Base-by-base conservation (phyloP, 1,140 invertebrate species). In the Thaumetopoea pityocampa region DNA sequence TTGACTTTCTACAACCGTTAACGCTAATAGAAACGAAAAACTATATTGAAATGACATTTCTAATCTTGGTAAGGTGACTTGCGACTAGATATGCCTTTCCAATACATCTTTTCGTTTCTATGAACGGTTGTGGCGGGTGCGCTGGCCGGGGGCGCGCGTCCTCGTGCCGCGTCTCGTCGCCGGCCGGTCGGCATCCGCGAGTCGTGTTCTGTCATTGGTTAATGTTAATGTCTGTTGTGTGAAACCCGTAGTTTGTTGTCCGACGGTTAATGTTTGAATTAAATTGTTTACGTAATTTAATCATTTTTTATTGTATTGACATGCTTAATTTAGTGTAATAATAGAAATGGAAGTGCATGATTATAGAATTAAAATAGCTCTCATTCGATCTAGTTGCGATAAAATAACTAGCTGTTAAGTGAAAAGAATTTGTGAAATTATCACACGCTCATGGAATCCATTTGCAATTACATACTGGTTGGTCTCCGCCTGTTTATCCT, bases 271-370 rank as follows among this genome's bases (percentile, higher is more conserved):
- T 78, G 68, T 77, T 77, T 76, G 63, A 64, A 79, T 78, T 74
- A 72, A 78, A 78, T 73, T 77, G 79, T 80, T 80, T 80, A 77
- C 73, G 58, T 80, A 78, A 69, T 70, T n/a, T n/a, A 66, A 78
- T 67, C 48, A 60, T 76, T 83, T 79, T 80, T 80, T 79, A 80
- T 80, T 83, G 67, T 74, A 79, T 78, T 81, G 74, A 83, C 72
- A 79, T 78, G 71, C 76, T 80, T 80, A 71, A 73, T 80, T 72
- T 72, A 73, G 61, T 67, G 52, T 69, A 67, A 81, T 76, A 59
- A 67, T 68, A 76, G 67, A 77, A 67, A 69, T 65, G 66, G 51
- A 70, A 70, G 78, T 76, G 73, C 72, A 74, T 78, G 54, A 68
- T 68, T 70, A 59, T 64, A 67, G 62, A 51, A 61, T 50, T 67